Evolutionary conservation across 2,888 invertebrate genomes (phyloP).

Genomic region (Caenorhabditis macrosperma): DNA sequence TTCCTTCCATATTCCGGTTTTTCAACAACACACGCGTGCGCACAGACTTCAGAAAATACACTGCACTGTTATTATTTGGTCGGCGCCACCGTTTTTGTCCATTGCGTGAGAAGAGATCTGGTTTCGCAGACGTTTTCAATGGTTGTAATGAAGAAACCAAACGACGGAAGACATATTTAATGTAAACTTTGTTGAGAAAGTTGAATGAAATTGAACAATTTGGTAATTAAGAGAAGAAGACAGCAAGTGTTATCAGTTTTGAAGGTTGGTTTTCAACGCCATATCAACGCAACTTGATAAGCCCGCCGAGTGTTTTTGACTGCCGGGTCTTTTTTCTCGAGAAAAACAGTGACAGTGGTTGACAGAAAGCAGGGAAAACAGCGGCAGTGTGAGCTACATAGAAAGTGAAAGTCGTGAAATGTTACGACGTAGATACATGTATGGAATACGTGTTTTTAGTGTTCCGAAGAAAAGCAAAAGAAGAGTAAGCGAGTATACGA

Average conservation of each 20-base stretch:
- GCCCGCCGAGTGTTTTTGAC: slow-evolving; percentile 17
- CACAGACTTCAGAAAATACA: slow-evolving; percentile 27
- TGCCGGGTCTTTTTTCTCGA: not conserved
- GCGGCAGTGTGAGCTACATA: not conserved
- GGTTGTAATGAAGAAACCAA: not conserved
- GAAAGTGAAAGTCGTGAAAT: slow-evolving; percentile 27
- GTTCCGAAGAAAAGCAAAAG: not conserved
- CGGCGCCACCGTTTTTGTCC: slow-evolving; percentile 18
- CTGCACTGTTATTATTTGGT: slow-evolving; percentile 34
- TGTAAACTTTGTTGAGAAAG: too few species aligned
- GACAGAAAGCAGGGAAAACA: not conserved
- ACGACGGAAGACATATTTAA: not conserved
- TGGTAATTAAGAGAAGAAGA: not conserved
- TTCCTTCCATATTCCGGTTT: slow-evolving; percentile 41
- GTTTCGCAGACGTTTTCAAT: not conserved
- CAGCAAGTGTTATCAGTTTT: slow-evolving; percentile 7
- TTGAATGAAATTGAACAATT: too few species aligned
- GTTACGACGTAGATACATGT: slow-evolving; percentile 45
- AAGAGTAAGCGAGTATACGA: not conserved
- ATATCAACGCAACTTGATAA: slow-evolving; percentile 29
- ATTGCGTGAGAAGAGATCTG: not conserved
- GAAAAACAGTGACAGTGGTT: not conserved
- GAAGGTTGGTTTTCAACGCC: slow-evolving; percentile 3
- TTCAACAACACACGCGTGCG: slow-evolving; percentile 21
- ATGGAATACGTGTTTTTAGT: slow-evolving; percentile 10